phyloP scores from a whole-genome alignment of 2,797 vertebrate species.

The Epinephelus malabaricus region DNA sequence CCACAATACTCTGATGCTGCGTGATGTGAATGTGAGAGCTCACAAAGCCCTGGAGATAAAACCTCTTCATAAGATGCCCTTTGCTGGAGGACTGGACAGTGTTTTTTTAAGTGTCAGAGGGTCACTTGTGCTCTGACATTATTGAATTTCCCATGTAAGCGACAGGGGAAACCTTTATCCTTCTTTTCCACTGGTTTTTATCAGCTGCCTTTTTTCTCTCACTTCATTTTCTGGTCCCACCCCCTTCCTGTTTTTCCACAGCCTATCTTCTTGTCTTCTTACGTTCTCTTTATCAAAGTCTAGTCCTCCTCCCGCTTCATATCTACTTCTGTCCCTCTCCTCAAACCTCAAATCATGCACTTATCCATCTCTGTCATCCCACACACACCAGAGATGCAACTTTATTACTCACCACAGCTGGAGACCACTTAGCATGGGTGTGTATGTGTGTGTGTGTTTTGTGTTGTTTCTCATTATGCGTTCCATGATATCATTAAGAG shows the following conservation, averaged over 20 bases:
- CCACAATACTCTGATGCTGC: constrained; percentile 7
- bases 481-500: constrained; percentile 56
- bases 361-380: constrained; percentile 56
- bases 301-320: not conserved
- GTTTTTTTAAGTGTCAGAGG: not conserved
- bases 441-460: constrained; percentile 48
- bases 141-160: constrained; percentile 22
- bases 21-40: not conserved
- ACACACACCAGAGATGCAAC: constrained; percentile 52
- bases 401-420: constrained; percentile 68
- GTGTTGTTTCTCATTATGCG: constrained; percentile 42
- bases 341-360: constrained; percentile 33
- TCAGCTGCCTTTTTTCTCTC: not conserved
- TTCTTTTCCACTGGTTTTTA: not conserved
- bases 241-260: not conserved
- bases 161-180: not conserved
- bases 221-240: not conserved
- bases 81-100: not conserved
- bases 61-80: not conserved
- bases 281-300: constrained; percentile 5
- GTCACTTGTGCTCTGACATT: constrained; percentile 8
- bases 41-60: not conserved
- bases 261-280: not conserved
- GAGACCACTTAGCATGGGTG: constrained; percentile 61
- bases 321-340: constrained; percentile 4